phyloP scores from a whole-genome alignment of 2,888 invertebrate species.

The Hypomecis punctinalis region DNA sequence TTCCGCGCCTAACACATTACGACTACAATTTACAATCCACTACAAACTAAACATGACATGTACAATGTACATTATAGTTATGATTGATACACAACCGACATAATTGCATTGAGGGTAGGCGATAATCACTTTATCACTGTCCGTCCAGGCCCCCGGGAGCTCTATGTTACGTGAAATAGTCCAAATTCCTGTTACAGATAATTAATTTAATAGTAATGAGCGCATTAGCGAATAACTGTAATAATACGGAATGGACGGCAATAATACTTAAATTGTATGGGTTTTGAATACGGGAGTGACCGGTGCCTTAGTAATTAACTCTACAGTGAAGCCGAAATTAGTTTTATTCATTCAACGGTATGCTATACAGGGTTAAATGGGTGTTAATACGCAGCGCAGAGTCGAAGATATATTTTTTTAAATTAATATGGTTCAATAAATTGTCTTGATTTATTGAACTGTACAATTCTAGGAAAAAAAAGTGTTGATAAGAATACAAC shows the following conservation, averaged over 20 bases:
- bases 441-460: too few relatives aligned
- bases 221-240: constrained; percentile 49
- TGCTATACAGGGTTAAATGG: not conserved
- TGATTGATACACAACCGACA: constrained; percentile 54
- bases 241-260: constrained; percentile 19
- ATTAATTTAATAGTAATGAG: constrained; percentile 43
- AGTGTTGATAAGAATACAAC: too few relatives aligned
- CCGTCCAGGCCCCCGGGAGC: constrained; percentile 39
- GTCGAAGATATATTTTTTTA: too few relatives aligned
- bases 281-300: constrained; percentile 24
- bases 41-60: constrained; percentile 10
- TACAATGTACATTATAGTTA: constrained; percentile 32
- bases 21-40: not conserved
- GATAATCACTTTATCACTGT: constrained; percentile 67
- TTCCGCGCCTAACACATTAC: not conserved
- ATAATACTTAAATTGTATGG: constrained; percentile 22
- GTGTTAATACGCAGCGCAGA: too few relatives aligned
- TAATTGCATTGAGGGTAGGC: constrained; percentile 53
- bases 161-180: constrained; percentile 29
- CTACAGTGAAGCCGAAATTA: not conserved
- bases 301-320: constrained; percentile 4
- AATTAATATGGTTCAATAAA: too few relatives aligned
- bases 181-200: constrained; percentile 33
- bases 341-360: not conserved
- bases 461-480: too few relatives aligned